Conservation (phyloP, 2,113 vertebrate species). For the Myotis lucifugus region DNA sequence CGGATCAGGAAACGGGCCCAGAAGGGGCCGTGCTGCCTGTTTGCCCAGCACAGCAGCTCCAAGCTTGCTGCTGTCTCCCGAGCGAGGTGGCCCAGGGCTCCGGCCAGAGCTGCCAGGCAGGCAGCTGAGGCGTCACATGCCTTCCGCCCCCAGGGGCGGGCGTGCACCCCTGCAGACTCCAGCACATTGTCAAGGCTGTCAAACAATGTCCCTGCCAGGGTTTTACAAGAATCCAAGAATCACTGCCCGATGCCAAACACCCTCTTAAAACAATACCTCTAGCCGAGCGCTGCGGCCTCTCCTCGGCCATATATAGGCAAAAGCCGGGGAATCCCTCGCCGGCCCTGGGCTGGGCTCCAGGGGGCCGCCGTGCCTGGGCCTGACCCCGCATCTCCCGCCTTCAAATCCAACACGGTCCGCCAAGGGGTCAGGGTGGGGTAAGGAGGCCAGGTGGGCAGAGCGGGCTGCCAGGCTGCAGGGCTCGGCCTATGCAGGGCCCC, state of each 20-base stretch:
- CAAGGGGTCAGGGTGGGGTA: fast-evolving
- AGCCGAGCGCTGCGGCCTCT: neutral
- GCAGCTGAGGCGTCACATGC: neutral
- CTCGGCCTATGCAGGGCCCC: neutral
- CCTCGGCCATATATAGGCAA: constrained; percentile 87
- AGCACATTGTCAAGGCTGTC: constrained; percentile 81
- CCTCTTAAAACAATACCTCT: constrained; percentile 82
- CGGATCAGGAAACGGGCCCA: neutral
- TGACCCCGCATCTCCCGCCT: neutral
- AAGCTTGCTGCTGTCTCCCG: too few species aligned
- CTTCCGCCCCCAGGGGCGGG: neutral
- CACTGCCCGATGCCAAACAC: constrained; percentile 74
- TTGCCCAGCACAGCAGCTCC: neutral
- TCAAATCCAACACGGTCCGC: neutral
- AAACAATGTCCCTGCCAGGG: constrained; percentile 83
- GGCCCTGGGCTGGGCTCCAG: neutral
- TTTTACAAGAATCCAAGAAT: constrained; percentile 80
- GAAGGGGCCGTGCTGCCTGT: neutral
- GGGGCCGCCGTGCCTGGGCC: neutral
- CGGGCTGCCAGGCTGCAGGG: neutral
- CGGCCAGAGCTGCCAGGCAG: neutral
- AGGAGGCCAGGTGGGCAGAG: neutral
- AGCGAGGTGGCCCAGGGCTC: neutral
- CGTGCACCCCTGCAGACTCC: constrained; percentile 24
- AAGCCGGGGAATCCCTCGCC: constrained; percentile 85